A percentile compares a stretch with the other conserved stretches of the same genome.
phyloP scores from a whole-genome alignment of 2,888 invertebrate species.

The Baronia brevicornis region DNA sequence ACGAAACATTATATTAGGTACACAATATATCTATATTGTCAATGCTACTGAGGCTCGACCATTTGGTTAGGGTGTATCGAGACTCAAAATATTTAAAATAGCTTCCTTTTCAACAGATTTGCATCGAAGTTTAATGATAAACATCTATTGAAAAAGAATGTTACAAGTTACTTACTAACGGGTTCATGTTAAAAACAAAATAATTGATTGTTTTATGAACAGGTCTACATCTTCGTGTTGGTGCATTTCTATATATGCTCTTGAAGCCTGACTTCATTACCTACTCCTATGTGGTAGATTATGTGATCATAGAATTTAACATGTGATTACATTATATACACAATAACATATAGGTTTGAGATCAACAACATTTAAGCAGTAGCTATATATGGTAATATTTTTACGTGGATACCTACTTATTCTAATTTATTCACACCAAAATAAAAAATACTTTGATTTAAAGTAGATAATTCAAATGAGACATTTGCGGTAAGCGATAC shows the following conservation, averaged over 20 bases:
- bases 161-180: no score
- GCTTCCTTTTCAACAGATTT: constrained; percentile 36
- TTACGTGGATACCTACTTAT: constrained; percentile 26
- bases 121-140: constrained; percentile 20
- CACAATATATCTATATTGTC: constrained; percentile 55
- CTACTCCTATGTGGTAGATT: constrained; percentile 41
- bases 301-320: constrained; percentile 66
- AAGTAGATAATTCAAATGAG: constrained; percentile 18
- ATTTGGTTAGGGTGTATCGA: constrained; percentile 30
- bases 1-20: constrained; percentile 43
- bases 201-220: constrained; percentile 60
- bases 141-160: constrained; percentile 6
- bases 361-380: constrained; percentile 72
- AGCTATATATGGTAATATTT: constrained; percentile 38
- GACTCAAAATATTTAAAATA: constrained; percentile 32
- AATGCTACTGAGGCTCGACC: constrained; percentile 55
- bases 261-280: constrained; percentile 54
- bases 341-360: constrained; percentile 64
- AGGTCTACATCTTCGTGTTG: constrained; percentile 67
- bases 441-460: constrained; percentile 22
- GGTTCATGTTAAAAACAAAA: constrained; percentile 31
- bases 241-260: constrained; percentile 60
- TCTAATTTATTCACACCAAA: constrained; percentile 30
- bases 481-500: no score
- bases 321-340: constrained; percentile 73